phyloP scores from a whole-genome alignment of 2,888 invertebrate species.

The Cantharis lateralis region DNA sequence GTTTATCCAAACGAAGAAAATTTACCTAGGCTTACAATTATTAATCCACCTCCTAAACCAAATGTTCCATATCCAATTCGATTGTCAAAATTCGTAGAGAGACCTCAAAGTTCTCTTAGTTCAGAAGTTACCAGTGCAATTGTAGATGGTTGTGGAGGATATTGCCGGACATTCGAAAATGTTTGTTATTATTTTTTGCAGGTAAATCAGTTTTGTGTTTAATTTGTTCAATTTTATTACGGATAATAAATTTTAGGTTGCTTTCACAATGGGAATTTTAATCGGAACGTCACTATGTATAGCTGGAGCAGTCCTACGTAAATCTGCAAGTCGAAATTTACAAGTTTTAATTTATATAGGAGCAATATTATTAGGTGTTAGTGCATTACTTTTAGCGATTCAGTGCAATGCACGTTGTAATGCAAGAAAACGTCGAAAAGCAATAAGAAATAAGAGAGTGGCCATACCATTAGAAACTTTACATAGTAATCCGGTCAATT shows the following conservation, averaged over 20 bases:
- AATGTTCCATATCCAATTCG: conserved; percentile 3
- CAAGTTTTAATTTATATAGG: conserved; percentile 72
- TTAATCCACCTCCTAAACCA: background rate
- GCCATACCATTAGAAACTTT: conserved; percentile 49
- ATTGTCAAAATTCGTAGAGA: conserved; percentile 39
- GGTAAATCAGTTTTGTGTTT: conserved; percentile 51
- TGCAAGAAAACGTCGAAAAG: conserved; percentile 46
- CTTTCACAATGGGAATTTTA: conserved; percentile 69
- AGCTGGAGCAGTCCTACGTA: conserved; percentile 66
- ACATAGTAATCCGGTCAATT: conserved; percentile 27
- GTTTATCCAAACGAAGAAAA: background rate
- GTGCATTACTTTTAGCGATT: conserved; percentile 65
- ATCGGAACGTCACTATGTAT: conserved; percentile 69
- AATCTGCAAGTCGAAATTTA: conserved; percentile 67
- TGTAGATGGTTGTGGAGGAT: conserved; percentile 70
- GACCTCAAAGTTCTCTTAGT: conserved; percentile 52
- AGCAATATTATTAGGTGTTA: conserved; percentile 65
- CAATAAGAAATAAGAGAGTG: conserved; percentile 45
- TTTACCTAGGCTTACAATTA: background rate
- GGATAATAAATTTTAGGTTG: conserved; percentile 57
- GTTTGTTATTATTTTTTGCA: conserved; percentile 73
- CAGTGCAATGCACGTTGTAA: conserved; percentile 65
- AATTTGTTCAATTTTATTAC: background rate
- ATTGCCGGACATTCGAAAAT: conserved; percentile 72
- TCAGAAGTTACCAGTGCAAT: conserved; percentile 57